Evolutionary conservation across 2,888 invertebrate species (phyloP), one percentile per base, ranked within the genome.

Genomic region (Rotaria macrura): DNA sequence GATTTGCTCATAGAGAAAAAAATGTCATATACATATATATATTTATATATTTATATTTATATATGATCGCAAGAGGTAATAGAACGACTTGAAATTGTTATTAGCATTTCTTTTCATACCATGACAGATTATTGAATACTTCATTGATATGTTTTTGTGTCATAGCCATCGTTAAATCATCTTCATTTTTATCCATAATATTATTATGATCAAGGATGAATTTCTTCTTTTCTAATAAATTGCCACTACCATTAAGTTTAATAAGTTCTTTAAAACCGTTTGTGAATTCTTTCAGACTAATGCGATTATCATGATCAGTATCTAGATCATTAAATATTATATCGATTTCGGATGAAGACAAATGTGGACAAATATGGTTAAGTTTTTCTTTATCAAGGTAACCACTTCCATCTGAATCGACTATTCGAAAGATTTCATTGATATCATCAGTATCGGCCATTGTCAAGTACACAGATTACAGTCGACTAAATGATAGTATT

Each of bases 311-410:
- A 43, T 79, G 40, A 79, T 79, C 43, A 5, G 43, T 79, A 43
- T 79, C 79, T 5, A 79, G 43, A 79, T 79, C 79, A 79, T 25
- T 43, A 43, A 79, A 79, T 40, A 79, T 79, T 10, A 43, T n/a
- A n/a, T 79, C 79, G 25, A 79, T 79, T n/a, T 79, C 79, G 1
- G 40, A 10, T n/a, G 79, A 6, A 10, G 40, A 43, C 43, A 79
- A 43, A 79, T 79, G 40, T 25, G 79, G 79, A 79, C 79, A 79
- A n/a, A 79, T 79, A 79, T 4, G 2, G 12, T 79, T 40, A n/a
- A 79, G 79, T 43, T 79, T 79, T 43, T 79, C 79, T 79, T 79
- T 79, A 43, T 79, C n/a, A 14, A 79, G 43, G 43, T 79, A 79
- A n/a, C 79, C 79, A 79, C 43, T 43, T 12, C 40, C 79, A 79